Evolutionary conservation across 2,888 invertebrate species (phyloP).

Genomic region (Drosophila sordidapex): DNA sequence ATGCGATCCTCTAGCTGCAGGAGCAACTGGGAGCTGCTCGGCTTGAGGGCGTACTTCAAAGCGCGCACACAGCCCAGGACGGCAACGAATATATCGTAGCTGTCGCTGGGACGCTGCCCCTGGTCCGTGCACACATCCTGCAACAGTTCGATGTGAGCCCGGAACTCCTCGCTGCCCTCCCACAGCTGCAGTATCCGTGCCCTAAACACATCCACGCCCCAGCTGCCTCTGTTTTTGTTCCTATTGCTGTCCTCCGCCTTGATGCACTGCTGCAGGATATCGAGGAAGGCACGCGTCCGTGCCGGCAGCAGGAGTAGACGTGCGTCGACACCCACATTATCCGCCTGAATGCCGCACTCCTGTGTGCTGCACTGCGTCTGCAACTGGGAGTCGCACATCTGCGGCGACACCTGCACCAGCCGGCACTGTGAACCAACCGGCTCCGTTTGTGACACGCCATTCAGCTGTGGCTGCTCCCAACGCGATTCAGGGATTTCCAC

Average conservation of each 20-base stretch:
- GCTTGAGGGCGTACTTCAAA: conserved; percentile 71
- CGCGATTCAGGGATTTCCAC: conserved; percentile 21
- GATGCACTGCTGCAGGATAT: conserved; percentile 51
- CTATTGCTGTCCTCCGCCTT: not conserved
- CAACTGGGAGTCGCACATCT: conserved; percentile 44
- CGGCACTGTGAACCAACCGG: conserved; percentile 1
- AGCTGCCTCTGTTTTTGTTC: not conserved
- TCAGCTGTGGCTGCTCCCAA: conserved; percentile 32
- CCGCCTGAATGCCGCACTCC: conserved; percentile 68
- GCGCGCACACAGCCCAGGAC: conserved; percentile 72
- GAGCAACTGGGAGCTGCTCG: conserved; percentile 70
- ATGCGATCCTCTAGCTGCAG: conserved; percentile 75
- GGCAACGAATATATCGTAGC: conserved; percentile 77
- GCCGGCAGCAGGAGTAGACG: conserved; percentile 60
- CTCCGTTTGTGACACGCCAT: conserved; percentile 59
- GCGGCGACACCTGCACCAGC: conserved; percentile 37
- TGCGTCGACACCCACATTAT: conserved; percentile 62
- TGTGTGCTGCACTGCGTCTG: conserved; percentile 35
- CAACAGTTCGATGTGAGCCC: conserved; percentile 71
- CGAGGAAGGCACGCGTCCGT: conserved; percentile 61
- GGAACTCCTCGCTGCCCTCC: conserved; percentile 71
- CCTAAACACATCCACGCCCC: conserved; percentile 41
- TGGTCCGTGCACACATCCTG: conserved; percentile 50
- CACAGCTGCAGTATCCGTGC: conserved; percentile 65
- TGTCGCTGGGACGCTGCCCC: conserved; percentile 21